Base-by-base conservation (phyloP, 2,888 invertebrate species). In the Drosophila stalkeri region DNA sequence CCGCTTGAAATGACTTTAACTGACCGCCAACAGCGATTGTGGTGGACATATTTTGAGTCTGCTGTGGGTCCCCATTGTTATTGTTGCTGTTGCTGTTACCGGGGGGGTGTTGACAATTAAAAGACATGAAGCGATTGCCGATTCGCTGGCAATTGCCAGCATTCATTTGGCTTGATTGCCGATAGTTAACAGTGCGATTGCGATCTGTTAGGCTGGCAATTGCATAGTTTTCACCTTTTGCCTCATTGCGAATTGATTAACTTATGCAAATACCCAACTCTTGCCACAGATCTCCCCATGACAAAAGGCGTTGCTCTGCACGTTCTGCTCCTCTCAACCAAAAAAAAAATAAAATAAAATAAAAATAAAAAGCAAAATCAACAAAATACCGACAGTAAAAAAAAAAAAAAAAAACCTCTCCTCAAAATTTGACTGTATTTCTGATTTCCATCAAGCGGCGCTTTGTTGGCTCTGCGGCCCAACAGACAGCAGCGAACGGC, bases 201-300 rank as follows among this genome's bases (percentile, higher is more conserved):
- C 41, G 60, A 72, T 79, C 82, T 75, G 75, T 68, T 71, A 70
- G 69, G 52, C 14, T 39, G 20, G 68, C 79, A 69, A 77, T 80
- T 63, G 81, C 70, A 77, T 46, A 66, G 75, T 82, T 81, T 81
- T 83, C 89, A 83, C 89, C 84, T 90, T 88, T 86, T 88, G 74
- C 73, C 83, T 80, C 77, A 83, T 82, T 89, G 81, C 91, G 88
- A 90, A 91, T 91, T 90, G 91, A 90, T 90, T 91, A 91, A 90
- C 89, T 90, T 90, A 91, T 90, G 91, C 86, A 91, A 91, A 91
- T 91, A 78, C 76, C 67, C 64, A 78, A 83, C 77, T 72, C 67
- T 72, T 78, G 64, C 81, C 75, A 65, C 65, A 81, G 74, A 81
- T 81, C 64, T 61, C 49, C 44, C 65, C 31, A 54, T 70, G 89